These are phyloP conservation scores for Gopherus flavomarginatus DNA, from an alignment of 2,113 vertebrate genomes.

Conservation along the genomic window DNA sequence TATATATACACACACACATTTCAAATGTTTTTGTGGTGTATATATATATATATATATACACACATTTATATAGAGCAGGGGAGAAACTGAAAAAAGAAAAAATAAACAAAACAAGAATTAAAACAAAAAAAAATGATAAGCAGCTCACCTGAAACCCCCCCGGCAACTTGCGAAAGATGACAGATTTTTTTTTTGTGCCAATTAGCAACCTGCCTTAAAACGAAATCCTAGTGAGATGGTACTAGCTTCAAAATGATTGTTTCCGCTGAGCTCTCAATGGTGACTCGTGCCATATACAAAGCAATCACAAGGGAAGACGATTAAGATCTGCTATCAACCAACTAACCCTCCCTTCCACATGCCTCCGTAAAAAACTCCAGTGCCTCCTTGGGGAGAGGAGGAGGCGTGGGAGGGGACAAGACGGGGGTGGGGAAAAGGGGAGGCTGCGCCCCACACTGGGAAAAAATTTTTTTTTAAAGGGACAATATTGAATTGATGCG, in stretches of 20 bases:
- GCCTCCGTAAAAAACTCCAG: background rate
- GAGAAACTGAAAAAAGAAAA: rapidly evolving
- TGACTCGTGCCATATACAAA: slow-evolving; percentile 77
- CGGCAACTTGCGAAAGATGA: slow-evolving; percentile 54
- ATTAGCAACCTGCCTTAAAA: slow-evolving; percentile 96
- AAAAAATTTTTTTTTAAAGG: background rate
- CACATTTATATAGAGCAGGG: slow-evolving; percentile 22
- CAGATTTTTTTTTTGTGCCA: slow-evolving; percentile 84
- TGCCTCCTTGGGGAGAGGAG: background rate
- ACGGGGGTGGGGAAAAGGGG: background rate
- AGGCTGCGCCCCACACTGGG: background rate
- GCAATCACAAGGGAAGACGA: slow-evolving; percentile 60
- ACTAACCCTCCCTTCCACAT: background rate
- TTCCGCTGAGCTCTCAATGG: slow-evolving; percentile 77
- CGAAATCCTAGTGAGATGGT: slow-evolving; percentile 83
- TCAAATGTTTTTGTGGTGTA: background rate
- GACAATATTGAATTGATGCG: slow-evolving; percentile 83
- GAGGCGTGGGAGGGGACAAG: background rate
- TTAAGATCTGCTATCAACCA: slow-evolving; percentile 24
- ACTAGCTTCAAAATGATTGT: slow-evolving; percentile 51
- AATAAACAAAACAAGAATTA: background rate
- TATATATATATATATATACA: background rate
- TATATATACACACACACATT: background rate
- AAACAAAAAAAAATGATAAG: background rate
- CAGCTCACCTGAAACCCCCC: slow-evolving; percentile 27